Evolutionary conservation across 2,888 invertebrate species (phyloP), one percentile per base, ranked within the genome.

Genomic region (Cinara cedri): DNA sequence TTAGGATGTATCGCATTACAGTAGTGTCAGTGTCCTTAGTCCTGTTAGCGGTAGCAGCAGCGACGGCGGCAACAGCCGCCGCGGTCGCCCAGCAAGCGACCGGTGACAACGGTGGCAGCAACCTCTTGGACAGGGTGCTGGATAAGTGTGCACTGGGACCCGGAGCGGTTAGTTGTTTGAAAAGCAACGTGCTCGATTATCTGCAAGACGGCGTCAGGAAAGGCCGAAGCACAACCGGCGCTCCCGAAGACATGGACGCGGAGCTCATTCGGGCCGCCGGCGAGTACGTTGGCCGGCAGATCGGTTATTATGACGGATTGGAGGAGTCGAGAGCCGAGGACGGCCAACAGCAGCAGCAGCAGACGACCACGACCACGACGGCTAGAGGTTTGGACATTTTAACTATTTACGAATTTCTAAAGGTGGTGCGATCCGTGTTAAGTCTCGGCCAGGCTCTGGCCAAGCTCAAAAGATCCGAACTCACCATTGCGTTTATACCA

Each of bases 101-200:
- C 44, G 13, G 44, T 13, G 26, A 51, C 65, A 10, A 19, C 46
- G 26, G 55, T 46, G 10, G 11, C 26, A 19, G 46, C 49, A 19
- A 55, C 34, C 60, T 89, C 90, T 10, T 91, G 92, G 85, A 89
- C 90, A 85, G 87, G 88, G 66, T 94, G 93, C 84, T 88, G 93
- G 83, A 93, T 93, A 87, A 89, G 55, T 72, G 74, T 24, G 24
- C 71, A 62, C 26, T n/a, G 65, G 72, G 60, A 3, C 65, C 54
- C 21, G 80, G 76, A 1, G 76, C 76, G 8, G 71, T 81, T 21
- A 14, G 54, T 0, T 82, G 82, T 49, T 57, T 82, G 19, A 81
- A 81, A 49, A 55, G 90, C 86, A 91, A 92, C 87, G 91, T 93
- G 84, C 87, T 94, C 46, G 89, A 89, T 78, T 93, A 91, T 86